Evolutionary conservation across 2,888 invertebrate species (phyloP).

Genomic region (Tipula vernalis): DNA sequence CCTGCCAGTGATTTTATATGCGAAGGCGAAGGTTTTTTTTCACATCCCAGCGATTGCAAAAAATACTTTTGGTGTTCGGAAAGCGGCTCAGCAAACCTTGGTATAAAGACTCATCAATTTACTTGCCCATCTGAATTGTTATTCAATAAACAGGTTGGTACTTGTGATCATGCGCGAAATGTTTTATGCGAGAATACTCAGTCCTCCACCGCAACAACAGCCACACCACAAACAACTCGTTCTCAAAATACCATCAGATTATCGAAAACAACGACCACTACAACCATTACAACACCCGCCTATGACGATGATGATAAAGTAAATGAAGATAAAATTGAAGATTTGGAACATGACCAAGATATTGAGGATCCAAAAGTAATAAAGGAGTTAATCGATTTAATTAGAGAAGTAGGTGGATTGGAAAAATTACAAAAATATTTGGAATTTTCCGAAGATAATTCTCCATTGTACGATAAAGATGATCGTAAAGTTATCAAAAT

Average conservation of each 20-base stretch:
- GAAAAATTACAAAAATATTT: constrained; percentile 75
- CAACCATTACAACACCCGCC: constrained; percentile 21
- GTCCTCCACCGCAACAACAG: constrained; percentile 21
- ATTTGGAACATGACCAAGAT: constrained; percentile 19
- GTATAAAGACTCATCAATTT: constrained; percentile 83
- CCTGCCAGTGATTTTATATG: constrained; percentile 55
- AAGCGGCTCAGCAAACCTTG: constrained; percentile 50
- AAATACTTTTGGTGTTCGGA: too few relatives aligned
- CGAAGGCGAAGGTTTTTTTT: too few relatives aligned
- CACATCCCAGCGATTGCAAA: too few relatives aligned
- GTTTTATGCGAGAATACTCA: constrained; percentile 48
- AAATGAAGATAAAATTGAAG: constrained; percentile 26
- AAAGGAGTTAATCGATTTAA: constrained; percentile 70
- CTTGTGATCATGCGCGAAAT: constrained; percentile 84
- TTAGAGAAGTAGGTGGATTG: constrained; percentile 81
- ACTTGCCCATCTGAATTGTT: constrained; percentile 85
- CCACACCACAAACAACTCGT: too few relatives aligned
- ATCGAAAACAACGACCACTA: too few relatives aligned
- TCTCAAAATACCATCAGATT: too few relatives aligned
- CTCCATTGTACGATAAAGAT: too few relatives aligned
- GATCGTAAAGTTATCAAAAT: too few relatives aligned
- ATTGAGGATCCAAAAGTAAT: constrained; percentile 46
- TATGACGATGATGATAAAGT: constrained; percentile 35
- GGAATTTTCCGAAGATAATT: constrained; percentile 32
- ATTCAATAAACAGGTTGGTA: constrained; percentile 84